Conservation (phyloP, 1,140 invertebrate species). For the Lordiphosa stackelbergi region DNA sequence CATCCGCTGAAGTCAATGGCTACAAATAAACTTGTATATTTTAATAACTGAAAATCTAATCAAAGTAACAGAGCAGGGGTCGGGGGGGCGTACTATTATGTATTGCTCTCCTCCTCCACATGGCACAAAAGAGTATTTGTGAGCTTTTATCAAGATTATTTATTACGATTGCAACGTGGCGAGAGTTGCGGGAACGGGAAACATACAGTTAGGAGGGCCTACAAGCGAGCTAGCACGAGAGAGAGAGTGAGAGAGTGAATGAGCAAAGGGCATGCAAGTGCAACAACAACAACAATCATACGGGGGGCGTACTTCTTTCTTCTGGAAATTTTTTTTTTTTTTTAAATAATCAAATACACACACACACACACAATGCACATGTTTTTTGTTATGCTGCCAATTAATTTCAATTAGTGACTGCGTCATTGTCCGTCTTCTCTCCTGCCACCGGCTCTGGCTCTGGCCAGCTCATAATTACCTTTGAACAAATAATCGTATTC, state of each 20-base stretch:
- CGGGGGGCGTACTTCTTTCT: slow-evolving; percentile 48
- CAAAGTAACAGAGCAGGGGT: slow-evolving; percentile 15
- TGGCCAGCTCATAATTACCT: slow-evolving; percentile 80
- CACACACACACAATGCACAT: slow-evolving; percentile 28
- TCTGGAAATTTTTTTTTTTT: slow-evolving; percentile 12
- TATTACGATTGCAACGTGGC: slow-evolving; percentile 69
- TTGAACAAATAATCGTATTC: slow-evolving; percentile 99
- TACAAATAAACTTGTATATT: slow-evolving; percentile 8
- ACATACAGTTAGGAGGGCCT: slow-evolving; percentile 52
- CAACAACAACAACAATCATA: slow-evolving; percentile 13
- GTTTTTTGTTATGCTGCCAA: slow-evolving; percentile 64
- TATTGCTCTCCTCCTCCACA: slow-evolving; percentile 10
- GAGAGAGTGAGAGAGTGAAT: slow-evolving; percentile 21
- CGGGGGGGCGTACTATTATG: slow-evolving; percentile 13
- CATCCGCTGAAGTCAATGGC: slow-evolving; percentile 12
- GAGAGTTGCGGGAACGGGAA: slow-evolving; percentile 54
- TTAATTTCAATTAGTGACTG: slow-evolving; percentile 71
- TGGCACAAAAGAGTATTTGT: slow-evolving; percentile 17
- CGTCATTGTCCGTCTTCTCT: slow-evolving; percentile 34
- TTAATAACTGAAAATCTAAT: slow-evolving; percentile 47
- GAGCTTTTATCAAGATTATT: slow-evolving; percentile 57
- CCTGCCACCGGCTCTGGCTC: slow-evolving; percentile 5
- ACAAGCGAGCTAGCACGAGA: slow-evolving; percentile 1
- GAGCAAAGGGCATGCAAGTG: slow-evolving; percentile 49
- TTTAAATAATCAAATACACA: slow-evolving; percentile 34